Evolutionary conservation across 2,797 vertebrate genomes (phyloP).

Genomic region (Lepilemur septentrionalis): DNA sequence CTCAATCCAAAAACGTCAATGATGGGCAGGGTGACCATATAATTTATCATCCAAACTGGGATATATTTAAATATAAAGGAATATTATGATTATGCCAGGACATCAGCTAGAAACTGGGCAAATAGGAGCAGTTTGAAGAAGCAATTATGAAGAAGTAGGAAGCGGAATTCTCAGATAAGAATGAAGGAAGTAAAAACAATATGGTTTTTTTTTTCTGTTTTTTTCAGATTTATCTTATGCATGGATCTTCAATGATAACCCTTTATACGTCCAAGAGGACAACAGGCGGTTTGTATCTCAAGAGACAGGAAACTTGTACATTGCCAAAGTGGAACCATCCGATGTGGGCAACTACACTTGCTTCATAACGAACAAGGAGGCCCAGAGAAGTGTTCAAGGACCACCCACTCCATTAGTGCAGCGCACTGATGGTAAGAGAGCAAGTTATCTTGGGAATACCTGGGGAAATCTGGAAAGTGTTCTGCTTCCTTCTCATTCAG

Average conservation of each 20-base stretch:
- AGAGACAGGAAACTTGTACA: slow-evolving; percentile 81
- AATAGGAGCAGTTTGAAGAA: neutral
- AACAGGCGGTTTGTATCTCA: slow-evolving; percentile 81
- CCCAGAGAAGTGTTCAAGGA: slow-evolving; percentile 44
- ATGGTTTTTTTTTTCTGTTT: slow-evolving; percentile 23
- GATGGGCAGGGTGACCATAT: fast-evolving
- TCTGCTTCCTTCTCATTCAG: neutral
- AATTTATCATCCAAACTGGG: neutral
- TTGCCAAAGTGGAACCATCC: slow-evolving; percentile 83
- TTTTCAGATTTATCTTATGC: slow-evolving; percentile 81
- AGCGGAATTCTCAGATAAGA: neutral
- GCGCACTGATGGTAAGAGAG: slow-evolving; percentile 78
- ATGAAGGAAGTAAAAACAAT: neutral
- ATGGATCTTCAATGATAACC: slow-evolving; percentile 82
- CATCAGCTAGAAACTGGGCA: neutral
- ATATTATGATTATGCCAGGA: neutral
- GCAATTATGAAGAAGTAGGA: neutral
- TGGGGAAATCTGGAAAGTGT: neutral
- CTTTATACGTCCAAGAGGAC: slow-evolving; percentile 74
- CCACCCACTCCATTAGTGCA: slow-evolving; percentile 82
- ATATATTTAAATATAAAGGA: neutral
- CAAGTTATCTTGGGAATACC: neutral
- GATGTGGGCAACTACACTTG: slow-evolving; percentile 85
- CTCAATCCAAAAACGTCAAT: neutral
- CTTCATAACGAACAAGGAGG: slow-evolving; percentile 70